Evolutionary conservation across 2,113 vertebrate species (phyloP).

Genomic region (Scatophagus argus): DNA sequence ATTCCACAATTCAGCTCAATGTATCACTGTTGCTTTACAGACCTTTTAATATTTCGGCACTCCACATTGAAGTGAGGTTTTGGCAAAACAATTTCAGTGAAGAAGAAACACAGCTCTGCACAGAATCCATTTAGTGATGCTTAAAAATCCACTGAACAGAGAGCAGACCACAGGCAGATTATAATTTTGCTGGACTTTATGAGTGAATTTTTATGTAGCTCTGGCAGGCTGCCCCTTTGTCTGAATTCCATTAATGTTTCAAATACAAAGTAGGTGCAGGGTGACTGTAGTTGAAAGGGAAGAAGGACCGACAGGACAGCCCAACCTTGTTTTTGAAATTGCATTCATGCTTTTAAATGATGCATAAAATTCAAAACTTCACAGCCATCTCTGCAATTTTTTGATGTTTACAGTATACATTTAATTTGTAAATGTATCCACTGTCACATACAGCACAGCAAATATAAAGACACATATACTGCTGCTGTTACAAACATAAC

Average conservation of each 20-base stretch:
- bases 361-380: not conserved
- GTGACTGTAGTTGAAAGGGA: not conserved
- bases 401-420: not conserved
- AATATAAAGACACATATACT: constrained; percentile 10
- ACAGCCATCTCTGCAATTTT: not conserved
- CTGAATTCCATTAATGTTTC: constrained; percentile 28
- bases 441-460: not conserved
- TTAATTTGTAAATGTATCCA: not conserved
- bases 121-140: constrained; percentile 22
- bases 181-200: constrained; percentile 20
- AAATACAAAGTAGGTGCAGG: not conserved
- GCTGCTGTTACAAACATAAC: constrained; percentile 13
- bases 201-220: constrained; percentile 12
- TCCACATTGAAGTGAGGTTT: not conserved
- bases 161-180: constrained; percentile 15
- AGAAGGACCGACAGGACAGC: constrained; percentile 1
- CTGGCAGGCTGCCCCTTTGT: constrained; percentile 7
- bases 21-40: not conserved
- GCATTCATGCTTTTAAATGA: not conserved
- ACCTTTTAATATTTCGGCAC: constrained; percentile 11
- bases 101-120: constrained; percentile 19
- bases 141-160: constrained; percentile 19
- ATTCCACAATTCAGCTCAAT: not conserved
- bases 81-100: constrained; percentile 28
- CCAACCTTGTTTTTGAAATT: constrained; percentile 45